A percentile compares a stretch with the other conserved stretches of the same genome.
Evolutionary conservation across 2,888 invertebrate genomes (phyloP).

Genomic region (Lamellibrachia satsuma): DNA sequence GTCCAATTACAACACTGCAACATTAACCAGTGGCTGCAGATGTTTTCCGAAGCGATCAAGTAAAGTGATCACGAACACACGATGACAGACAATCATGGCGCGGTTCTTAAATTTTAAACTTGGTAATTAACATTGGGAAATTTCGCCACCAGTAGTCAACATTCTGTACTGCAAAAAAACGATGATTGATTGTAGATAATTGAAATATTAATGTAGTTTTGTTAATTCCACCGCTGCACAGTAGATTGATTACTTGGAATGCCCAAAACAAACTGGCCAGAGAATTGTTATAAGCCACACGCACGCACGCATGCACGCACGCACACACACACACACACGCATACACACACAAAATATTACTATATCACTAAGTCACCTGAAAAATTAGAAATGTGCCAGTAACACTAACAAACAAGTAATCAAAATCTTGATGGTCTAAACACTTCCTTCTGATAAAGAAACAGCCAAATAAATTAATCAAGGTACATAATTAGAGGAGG

Average conservation of each 20-base stretch:
- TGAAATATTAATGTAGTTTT: background rate
- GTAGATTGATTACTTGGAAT: background rate
- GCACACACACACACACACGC: too few relatives aligned
- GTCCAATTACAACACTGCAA: slow-evolving; percentile 17
- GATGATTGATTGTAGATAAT: background rate
- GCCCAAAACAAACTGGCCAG: slow-evolving; percentile 2
- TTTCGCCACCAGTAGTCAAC: too few relatives aligned
- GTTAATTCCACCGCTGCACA: background rate
- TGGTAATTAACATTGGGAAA: background rate
- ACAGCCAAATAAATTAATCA: too few relatives aligned
- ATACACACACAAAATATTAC: too few relatives aligned
- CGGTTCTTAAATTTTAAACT: background rate
- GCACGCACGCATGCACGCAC: background rate
- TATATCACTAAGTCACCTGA: background rate
- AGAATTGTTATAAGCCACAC: background rate
- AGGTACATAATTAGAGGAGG: too few relatives aligned
- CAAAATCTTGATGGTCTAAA: background rate
- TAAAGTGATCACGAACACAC: background rate
- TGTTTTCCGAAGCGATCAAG: background rate
- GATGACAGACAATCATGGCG: background rate
- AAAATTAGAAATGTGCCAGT: background rate
- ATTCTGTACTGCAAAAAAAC: background rate
- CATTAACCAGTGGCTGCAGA: slow-evolving; percentile 11
- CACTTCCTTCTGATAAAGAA: background rate
- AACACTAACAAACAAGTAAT: background rate